These are phyloP conservation scores for Ecliptopera silaceata DNA, from an alignment of 2,888 invertebrate genomes.

Conservation along the genomic window DNA sequence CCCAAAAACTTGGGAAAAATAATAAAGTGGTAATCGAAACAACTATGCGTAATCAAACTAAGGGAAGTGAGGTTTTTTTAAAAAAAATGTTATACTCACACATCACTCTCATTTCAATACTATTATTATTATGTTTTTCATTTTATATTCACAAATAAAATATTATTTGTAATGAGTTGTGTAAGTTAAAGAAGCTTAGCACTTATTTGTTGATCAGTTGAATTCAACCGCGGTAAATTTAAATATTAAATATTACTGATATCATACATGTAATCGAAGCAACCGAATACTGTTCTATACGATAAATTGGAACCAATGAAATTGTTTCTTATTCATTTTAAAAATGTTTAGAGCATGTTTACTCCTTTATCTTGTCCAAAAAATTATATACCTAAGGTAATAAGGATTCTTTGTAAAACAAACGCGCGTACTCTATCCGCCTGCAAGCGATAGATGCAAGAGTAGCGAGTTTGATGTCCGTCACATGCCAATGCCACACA, in stretches of 20 bases:
- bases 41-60: constrained; percentile 32
- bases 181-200: not conserved
- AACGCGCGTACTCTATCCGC: no score
- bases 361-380: no score
- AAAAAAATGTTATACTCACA: not conserved
- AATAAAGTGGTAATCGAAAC: constrained; percentile 20
- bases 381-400: no score
- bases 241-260: constrained; percentile 34
- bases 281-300: not conserved
- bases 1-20: constrained; percentile 8
- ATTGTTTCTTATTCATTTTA: no score
- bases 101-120: not conserved
- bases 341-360: no score
- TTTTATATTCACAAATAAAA: not conserved
- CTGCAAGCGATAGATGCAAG: no score
- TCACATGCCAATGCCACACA: no score
- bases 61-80: constrained; percentile 8
- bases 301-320: not conserved
- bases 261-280: not conserved
- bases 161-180: not conserved
- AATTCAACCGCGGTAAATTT: constrained; percentile 46
- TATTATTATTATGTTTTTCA: not conserved
- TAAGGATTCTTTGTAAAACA: no score
- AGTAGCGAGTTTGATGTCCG: no score
- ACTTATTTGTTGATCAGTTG: constrained; percentile 1